These are phyloP conservation scores for Taurulus bubalis DNA, from an alignment of 2,113 vertebrate genomes.

Conservation along the genomic window DNA sequence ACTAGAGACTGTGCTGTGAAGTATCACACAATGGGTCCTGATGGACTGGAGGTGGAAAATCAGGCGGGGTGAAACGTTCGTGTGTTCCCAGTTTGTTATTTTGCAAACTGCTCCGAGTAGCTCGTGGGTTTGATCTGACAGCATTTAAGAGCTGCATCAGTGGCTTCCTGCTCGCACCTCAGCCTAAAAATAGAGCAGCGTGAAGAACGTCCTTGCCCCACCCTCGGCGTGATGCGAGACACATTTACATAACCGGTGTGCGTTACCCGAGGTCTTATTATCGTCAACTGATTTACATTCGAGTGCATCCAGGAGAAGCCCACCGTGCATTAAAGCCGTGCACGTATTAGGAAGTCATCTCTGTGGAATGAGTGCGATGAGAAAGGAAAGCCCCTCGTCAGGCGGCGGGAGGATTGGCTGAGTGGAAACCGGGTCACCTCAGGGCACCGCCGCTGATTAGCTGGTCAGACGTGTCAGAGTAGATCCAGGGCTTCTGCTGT, in stretches of 20 bases:
- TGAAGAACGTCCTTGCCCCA: slow-evolving; percentile 28
- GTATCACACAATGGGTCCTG: slow-evolving; percentile 10
- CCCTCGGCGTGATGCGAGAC: slow-evolving; percentile 19
- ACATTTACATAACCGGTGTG: slow-evolving; percentile 30
- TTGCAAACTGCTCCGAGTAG: slow-evolving; percentile 15
- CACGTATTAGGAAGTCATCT: slow-evolving; percentile 23
- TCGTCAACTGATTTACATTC: not conserved
- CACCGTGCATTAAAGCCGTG: not conserved
- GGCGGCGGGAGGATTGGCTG: slow-evolving; percentile 23
- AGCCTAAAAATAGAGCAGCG: slow-evolving; percentile 61
- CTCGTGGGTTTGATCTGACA: slow-evolving; percentile 34
- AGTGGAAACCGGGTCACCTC: slow-evolving; percentile 47
- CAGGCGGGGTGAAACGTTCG: not conserved
- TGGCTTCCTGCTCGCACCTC: slow-evolving; percentile 60
- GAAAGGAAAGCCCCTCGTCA: slow-evolving; percentile 62
- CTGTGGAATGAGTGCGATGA: slow-evolving; percentile 49
- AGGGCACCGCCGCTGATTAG: slow-evolving; percentile 50
- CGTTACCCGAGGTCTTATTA: not conserved
- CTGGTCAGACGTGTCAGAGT: slow-evolving; percentile 39
- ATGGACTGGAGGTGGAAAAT: not conserved
- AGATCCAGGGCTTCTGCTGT: slow-evolving; percentile 24
- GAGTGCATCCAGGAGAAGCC: not conserved
- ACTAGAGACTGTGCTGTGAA: slow-evolving; percentile 11
- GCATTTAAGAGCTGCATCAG: slow-evolving; percentile 39
- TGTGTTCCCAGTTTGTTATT: slow-evolving; percentile 1